phyloP scores from a whole-genome alignment of 2,888 invertebrate genomes.

The Actias luna region DNA sequence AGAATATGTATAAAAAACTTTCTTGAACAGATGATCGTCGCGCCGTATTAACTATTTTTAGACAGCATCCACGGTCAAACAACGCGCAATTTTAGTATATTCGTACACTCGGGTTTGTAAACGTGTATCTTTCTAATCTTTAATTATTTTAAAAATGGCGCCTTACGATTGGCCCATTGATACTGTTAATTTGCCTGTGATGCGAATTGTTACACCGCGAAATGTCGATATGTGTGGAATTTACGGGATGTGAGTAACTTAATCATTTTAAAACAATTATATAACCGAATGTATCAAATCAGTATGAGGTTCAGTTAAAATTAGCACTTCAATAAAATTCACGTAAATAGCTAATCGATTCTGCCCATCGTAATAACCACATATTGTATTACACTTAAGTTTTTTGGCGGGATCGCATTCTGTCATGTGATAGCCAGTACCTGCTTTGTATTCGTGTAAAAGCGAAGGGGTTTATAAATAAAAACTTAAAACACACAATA shows the following conservation, averaged over 20 bases:
- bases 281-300: not conserved
- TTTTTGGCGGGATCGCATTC: too few species aligned
- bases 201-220: constrained; percentile 62
- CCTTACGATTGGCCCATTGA: constrained; percentile 61
- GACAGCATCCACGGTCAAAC: constrained; percentile 9
- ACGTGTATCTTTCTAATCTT: constrained; percentile 5
- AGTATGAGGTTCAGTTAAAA: not conserved
- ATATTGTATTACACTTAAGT: too few species aligned
- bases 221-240: constrained; percentile 57
- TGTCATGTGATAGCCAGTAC: too few species aligned
- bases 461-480: too few species aligned
- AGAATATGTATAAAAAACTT: too few species aligned
- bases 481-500: too few species aligned
- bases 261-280: constrained; percentile 11
- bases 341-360: not conserved
- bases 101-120: not conserved
- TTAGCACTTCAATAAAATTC: not conserved
- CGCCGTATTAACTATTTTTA: constrained; percentile 13
- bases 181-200: constrained; percentile 62
- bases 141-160: constrained; percentile 41
- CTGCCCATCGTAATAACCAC: too few species aligned
- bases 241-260: constrained; percentile 62
- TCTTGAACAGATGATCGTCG: not conserved
- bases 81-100: not conserved
- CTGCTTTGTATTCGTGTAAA: too few species aligned